phyloP scores from a whole-genome alignment of 1,140 invertebrate species.

The Brachionus rubens region DNA sequence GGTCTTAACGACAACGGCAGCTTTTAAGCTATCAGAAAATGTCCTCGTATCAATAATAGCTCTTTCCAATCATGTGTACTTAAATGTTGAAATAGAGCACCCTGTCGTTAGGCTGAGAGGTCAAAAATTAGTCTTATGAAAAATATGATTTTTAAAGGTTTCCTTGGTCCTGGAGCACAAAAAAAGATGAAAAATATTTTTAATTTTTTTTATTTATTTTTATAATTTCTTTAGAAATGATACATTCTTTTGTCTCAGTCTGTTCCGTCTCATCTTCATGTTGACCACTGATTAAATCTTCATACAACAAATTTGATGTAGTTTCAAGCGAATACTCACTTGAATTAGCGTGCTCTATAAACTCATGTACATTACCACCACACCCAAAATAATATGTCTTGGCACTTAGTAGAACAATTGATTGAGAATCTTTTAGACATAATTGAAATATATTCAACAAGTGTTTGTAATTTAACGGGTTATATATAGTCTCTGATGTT shows the following conservation, averaged over 20 bases:
- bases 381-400: constrained; percentile 45
- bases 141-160: too few relatives aligned
- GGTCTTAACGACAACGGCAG: too few relatives aligned
- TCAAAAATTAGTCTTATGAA: too few relatives aligned
- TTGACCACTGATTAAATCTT: constrained; percentile 21
- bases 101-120: too few relatives aligned
- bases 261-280: not conserved
- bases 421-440: constrained; percentile 24
- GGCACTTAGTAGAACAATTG: constrained; percentile 25
- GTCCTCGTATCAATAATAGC: too few relatives aligned
- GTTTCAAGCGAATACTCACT: constrained; percentile 4
- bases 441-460: constrained; percentile 39
- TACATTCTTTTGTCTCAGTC: not conserved
- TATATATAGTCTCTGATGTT: constrained; percentile 43
- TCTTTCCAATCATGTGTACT: too few relatives aligned
- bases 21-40: too few relatives aligned
- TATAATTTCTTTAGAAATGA: constrained; percentile 35
- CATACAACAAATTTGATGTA: constrained; percentile 3
- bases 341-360: constrained; percentile 1
- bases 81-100: too few relatives aligned
- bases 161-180: too few relatives aligned
- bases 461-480: constrained; percentile 33
- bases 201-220: constrained; percentile 17
- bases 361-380: constrained; percentile 40
- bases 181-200: too few relatives aligned